Conservation (phyloP, 2,888 invertebrate genomes). For the Stegana nigrithorax region DNA sequence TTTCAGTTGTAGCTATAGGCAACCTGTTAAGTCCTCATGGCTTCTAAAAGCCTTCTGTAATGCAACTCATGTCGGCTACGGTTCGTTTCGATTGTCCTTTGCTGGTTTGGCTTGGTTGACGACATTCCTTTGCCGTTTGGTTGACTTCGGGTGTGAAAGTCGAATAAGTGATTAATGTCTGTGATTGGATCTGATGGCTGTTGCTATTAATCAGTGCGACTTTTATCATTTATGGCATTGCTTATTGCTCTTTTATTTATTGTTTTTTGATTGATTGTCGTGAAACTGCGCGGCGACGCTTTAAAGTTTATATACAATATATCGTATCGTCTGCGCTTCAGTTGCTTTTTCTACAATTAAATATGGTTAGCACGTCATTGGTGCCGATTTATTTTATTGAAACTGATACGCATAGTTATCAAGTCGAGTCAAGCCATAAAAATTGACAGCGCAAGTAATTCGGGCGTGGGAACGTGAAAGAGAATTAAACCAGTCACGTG, state of each 20-base stretch:
- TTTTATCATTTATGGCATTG: slow-evolving; percentile 26
- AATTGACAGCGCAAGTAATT: too few species aligned
- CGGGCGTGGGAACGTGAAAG: neutral
- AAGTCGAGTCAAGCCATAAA: neutral
- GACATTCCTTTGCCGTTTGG: too few species aligned
- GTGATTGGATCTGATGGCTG: slow-evolving; percentile 61
- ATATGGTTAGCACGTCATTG: slow-evolving; percentile 54
- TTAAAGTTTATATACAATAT: neutral
- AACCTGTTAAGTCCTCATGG: too few species aligned
- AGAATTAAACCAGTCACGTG: slow-evolving; percentile 42
- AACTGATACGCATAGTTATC: slow-evolving; percentile 30
- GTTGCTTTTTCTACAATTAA: too few species aligned
- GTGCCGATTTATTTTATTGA: slow-evolving; percentile 46
- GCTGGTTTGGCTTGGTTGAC: too few species aligned
- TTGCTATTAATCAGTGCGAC: slow-evolving; percentile 49
- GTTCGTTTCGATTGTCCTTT: too few species aligned
- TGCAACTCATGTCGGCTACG: too few species aligned
- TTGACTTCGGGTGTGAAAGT: slow-evolving; percentile 49
- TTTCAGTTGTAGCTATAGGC: too few species aligned
- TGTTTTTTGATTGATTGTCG: slow-evolving; percentile 26
- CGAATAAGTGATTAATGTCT: slow-evolving; percentile 62
- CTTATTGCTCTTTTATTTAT: slow-evolving; percentile 29
- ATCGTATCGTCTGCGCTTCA: neutral
- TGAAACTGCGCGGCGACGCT: neutral
- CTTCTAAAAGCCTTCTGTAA: too few species aligned